These are phyloP conservation scores for Trichonephila clavipes DNA, from an alignment of 1,140 invertebrate genomes.

Conservation along the genomic window DNA sequence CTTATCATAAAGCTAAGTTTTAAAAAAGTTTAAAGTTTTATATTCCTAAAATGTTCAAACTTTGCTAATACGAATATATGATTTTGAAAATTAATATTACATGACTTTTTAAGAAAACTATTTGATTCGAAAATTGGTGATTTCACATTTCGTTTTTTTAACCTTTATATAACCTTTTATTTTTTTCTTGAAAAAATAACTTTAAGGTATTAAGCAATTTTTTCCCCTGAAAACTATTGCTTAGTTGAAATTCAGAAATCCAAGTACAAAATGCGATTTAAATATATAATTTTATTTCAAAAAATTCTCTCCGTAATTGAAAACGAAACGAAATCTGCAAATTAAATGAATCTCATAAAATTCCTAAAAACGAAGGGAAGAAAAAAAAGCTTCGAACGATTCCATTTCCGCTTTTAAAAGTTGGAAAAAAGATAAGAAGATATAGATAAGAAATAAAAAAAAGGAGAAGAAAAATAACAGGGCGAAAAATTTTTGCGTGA, in stretches of 20 bases:
- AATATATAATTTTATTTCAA: not conserved
- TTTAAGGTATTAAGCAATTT: not conserved
- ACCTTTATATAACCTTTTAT: not conserved
- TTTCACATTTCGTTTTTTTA: too few relatives aligned
- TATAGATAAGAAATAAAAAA: not conserved
- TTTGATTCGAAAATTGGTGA: too few relatives aligned
- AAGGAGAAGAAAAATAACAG: not conserved
- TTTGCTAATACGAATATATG: too few relatives aligned
- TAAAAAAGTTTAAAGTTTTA: too few relatives aligned
- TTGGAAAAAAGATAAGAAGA: not conserved
- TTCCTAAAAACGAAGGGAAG: not conserved
- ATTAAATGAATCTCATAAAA: conserved; percentile 23
- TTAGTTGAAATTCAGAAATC: not conserved
- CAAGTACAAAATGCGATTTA: not conserved
- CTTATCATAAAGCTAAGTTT: too few relatives aligned
- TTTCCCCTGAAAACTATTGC: not conserved
- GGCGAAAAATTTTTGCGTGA: conserved; percentile 47
- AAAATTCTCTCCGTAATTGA: not conserved
- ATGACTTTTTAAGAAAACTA: too few relatives aligned
- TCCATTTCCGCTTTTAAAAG: not conserved
- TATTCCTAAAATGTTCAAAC: too few relatives aligned
- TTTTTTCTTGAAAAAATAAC: not conserved
- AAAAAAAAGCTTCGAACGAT: not conserved
- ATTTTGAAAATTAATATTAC: too few relatives aligned
- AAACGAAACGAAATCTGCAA: conserved; percentile 7